Conservation (phyloP, 2,888 invertebrate genomes). For the Dolichopus griseipennis region DNA sequence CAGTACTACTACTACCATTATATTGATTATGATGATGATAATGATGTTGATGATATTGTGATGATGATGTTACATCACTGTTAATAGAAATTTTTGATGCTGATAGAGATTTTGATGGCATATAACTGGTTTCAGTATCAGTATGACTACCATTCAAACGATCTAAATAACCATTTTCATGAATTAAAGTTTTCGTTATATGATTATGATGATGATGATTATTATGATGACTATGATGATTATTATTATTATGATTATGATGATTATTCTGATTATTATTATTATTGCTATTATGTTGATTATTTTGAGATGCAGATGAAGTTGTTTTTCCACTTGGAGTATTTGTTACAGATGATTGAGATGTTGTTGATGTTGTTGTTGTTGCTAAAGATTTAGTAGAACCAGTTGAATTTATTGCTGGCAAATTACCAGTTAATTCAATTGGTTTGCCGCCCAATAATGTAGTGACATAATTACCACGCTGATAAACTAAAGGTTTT, state of each 20-base stretch:
- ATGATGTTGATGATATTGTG: constrained; percentile 31
- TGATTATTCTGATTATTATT: background rate
- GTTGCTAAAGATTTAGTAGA: constrained; percentile 11
- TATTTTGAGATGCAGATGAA: background rate
- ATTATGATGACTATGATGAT: constrained; percentile 9
- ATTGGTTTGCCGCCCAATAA: constrained; percentile 50
- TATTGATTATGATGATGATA: constrained; percentile 32
- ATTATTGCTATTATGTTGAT: background rate
- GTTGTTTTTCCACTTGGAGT: constrained; percentile 14
- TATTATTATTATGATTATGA: background rate
- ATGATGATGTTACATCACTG: constrained; percentile 35
- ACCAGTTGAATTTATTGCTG: constrained; percentile 16
- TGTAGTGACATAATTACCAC: constrained; percentile 70
- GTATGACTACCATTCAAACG: constrained; percentile 29
- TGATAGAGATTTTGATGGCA: constrained; percentile 36
- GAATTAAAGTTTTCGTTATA: constrained; percentile 40
- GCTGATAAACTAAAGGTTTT: constrained; percentile 62
- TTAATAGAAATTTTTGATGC: constrained; percentile 43
- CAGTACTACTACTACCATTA: background rate
- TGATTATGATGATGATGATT: constrained; percentile 24
- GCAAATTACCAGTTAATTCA: constrained; percentile 32
- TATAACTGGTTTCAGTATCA: constrained; percentile 26
- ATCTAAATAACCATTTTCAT: constrained; percentile 34
- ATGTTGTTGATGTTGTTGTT: constrained; percentile 12
- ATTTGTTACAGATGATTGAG: constrained; percentile 16